phyloP scores from a whole-genome alignment of 1,140 invertebrate species.

The Drosophila mojavensis region DNA sequence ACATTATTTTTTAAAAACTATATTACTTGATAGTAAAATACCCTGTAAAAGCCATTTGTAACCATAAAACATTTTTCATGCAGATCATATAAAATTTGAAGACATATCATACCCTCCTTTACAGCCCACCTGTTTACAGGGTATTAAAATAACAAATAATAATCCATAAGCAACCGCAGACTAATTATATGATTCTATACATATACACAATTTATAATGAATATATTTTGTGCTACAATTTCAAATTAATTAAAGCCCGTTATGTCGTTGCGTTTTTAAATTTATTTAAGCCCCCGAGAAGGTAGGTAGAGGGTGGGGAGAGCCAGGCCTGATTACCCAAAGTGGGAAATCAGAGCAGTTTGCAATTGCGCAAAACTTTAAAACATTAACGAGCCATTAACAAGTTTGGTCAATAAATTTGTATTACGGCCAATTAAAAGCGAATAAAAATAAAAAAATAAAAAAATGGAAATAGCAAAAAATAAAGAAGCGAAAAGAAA shows the following conservation, averaged over 20 bases:
- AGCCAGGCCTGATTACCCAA: slow-evolving; percentile 21
- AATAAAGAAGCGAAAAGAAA: neutral
- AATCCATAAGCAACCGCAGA: slow-evolving; percentile 26
- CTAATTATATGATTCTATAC: slow-evolving; percentile 27
- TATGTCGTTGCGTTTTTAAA: slow-evolving; percentile 34
- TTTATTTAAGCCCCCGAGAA: slow-evolving; percentile 20
- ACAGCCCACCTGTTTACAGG: neutral
- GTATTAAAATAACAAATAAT: slow-evolving; percentile 22
- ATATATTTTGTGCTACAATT: slow-evolving; percentile 30
- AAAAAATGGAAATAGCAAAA: slow-evolving; percentile 1
- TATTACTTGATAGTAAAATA: no score
- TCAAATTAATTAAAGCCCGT: slow-evolving; percentile 56
- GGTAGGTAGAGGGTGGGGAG: no score
- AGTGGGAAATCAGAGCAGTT: slow-evolving; percentile 13
- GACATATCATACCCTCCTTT: neutral
- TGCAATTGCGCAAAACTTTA: slow-evolving; percentile 51
- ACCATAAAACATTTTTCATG: no score
- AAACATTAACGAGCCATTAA: slow-evolving; percentile 79
- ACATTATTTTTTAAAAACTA: no score
- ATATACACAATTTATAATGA: neutral
- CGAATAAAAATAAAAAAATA: slow-evolving; percentile 65
- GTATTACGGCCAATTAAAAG: slow-evolving; percentile 81
- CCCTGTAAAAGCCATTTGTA: no score
- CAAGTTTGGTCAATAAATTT: slow-evolving; percentile 78
- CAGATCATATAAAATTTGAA: no score